phyloP scores from a whole-genome alignment of 2,797 vertebrate genomes.

The Sebastes oblongus region DNA sequence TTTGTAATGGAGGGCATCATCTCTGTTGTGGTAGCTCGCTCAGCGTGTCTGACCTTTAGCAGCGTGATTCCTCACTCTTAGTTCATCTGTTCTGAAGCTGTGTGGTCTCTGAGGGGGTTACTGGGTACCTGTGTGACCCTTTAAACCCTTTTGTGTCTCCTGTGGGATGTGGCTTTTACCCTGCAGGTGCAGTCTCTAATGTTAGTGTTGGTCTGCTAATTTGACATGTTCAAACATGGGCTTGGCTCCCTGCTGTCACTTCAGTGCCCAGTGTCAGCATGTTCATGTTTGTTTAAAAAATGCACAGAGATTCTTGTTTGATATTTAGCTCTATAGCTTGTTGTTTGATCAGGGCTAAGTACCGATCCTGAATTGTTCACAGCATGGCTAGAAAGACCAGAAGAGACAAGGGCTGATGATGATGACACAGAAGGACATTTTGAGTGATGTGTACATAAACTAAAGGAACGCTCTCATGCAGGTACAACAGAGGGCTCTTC shows the following conservation, averaged over 20 bases:
- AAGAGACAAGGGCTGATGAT: not conserved
- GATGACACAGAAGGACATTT: not conserved
- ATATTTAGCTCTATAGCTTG: not conserved
- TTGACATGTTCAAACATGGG: constrained; percentile 46
- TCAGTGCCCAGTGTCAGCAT: not conserved
- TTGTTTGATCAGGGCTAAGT: not conserved
- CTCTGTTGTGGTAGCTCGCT: not conserved
- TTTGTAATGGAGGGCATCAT: not conserved
- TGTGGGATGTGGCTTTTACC: not conserved
- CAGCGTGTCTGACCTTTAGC: not conserved
- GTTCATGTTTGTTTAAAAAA: not conserved
- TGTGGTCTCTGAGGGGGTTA: not conserved
- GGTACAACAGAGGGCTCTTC: not conserved
- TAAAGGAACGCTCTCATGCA: not conserved
- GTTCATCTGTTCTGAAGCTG: not conserved
- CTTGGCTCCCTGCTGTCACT: constrained; percentile 1
- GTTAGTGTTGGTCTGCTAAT: not conserved
- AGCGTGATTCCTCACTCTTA: not conserved
- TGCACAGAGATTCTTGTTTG: not conserved
- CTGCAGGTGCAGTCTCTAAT: not conserved
- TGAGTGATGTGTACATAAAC: not conserved
- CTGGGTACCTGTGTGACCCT: not conserved
- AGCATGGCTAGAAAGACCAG: not conserved
- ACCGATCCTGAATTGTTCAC: not conserved
- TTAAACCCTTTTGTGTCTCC: not conserved